Conservation (phyloP, 2,113 vertebrate species). For the Athene cunicularia region DNA sequence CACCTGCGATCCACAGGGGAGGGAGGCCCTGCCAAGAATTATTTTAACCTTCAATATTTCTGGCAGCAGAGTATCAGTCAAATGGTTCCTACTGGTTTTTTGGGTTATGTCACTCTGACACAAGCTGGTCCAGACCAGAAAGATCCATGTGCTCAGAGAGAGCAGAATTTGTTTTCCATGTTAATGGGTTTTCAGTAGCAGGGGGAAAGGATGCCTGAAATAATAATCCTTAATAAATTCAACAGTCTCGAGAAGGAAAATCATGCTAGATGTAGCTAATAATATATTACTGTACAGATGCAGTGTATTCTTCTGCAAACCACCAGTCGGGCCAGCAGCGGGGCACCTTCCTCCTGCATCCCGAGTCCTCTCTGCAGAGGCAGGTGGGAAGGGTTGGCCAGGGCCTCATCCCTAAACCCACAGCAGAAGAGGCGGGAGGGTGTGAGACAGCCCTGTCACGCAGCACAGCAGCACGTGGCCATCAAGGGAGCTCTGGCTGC, state of each 20-base stretch:
- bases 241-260: not conserved
- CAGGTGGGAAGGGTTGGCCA: not conserved
- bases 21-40: slow-evolving; percentile 37
- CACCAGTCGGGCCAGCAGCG: rapidly evolving
- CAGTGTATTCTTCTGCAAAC: not conserved
- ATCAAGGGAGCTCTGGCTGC: not conserved
- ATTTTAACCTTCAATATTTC: slow-evolving; percentile 55
- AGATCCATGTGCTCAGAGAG: not conserved
- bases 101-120: slow-evolving; percentile 21
- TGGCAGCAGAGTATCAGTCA: slow-evolving; percentile 18
- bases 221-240: slow-evolving; percentile 38
- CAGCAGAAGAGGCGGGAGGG: not conserved
- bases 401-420: not conserved
- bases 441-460: rapidly evolving
- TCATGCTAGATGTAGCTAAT: not conserved
- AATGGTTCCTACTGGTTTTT: not conserved
- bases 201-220: slow-evolving; percentile 31
- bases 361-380: not conserved
- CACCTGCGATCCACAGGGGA: slow-evolving; percentile 42
- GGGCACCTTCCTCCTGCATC: not conserved
- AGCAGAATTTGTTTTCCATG: slow-evolving; percentile 28
- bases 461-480: rapidly evolving
- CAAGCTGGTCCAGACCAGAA: slow-evolving; percentile 12
- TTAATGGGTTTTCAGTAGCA: slow-evolving; percentile 23
- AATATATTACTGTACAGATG: not conserved